Conservation (phyloP, 2,113 vertebrate species). For the Alouatta palliata region DNA sequence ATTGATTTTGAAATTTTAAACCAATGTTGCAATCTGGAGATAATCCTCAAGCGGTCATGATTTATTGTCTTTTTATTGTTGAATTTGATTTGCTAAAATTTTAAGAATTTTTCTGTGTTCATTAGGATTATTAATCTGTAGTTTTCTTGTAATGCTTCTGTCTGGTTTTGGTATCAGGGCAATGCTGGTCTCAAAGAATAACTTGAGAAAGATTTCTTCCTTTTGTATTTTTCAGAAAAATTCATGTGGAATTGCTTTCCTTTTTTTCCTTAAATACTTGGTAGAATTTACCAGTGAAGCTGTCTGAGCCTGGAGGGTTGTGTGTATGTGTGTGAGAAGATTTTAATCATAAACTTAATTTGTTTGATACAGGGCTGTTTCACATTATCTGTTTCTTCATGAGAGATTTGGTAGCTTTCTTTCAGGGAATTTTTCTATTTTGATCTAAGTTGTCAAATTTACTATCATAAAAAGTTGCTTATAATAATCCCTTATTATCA, state of each 20-base stretch:
- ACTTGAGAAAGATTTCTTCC: not conserved
- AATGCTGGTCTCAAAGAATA: not conserved
- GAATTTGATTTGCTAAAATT: not conserved
- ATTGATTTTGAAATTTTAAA: not conserved
- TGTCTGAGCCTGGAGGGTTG: not conserved
- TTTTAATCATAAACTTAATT: not conserved
- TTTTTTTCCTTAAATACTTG: not conserved
- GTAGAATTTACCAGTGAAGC: not conserved
- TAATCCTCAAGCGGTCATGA: not conserved
- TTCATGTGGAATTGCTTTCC: not conserved
- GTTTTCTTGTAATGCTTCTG: not conserved
- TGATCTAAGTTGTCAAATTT: not conserved
- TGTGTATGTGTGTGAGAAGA: not conserved
- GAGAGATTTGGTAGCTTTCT: not conserved
- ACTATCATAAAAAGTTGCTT: not conserved
- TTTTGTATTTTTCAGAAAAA: not conserved
- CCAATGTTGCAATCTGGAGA: not conserved
- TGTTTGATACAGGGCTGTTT: not conserved
- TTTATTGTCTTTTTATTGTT: not conserved
- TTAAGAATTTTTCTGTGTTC: not conserved
- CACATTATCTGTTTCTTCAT: not conserved
- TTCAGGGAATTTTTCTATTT: conserved; percentile 21
- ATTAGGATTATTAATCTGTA: not conserved
- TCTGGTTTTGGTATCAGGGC: not conserved
- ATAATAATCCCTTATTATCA: not conserved